Percentiles rank a stretch among this genome's conserved stretches.
These are phyloP conservation scores for Nomada flava DNA, from an alignment of 2,888 invertebrate species.

Conservation along the genomic window DNA sequence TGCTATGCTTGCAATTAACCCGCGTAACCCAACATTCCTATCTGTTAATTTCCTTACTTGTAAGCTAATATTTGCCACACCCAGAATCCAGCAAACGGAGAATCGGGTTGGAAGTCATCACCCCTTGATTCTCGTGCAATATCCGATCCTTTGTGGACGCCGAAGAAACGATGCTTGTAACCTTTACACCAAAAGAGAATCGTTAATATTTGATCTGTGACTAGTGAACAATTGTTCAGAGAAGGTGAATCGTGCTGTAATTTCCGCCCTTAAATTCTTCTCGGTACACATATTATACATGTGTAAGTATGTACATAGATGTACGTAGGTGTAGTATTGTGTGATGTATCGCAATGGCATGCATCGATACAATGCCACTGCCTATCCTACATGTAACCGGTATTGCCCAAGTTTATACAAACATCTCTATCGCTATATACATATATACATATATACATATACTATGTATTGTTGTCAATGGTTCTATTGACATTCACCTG, in stretches of 20 bases:
- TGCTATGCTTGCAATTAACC: not conserved
- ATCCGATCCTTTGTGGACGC: not conserved
- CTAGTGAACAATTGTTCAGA: not conserved
- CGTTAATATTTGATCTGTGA: conserved; percentile 8
- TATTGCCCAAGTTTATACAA: conserved; percentile 7
- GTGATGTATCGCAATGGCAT: not conserved
- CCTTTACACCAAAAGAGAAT: not conserved
- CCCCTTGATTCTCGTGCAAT: not conserved
- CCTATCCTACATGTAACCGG: not conserved
- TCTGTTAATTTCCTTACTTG: conserved; percentile 18
- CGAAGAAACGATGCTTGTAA: not conserved
- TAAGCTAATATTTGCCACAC: conserved; percentile 21
- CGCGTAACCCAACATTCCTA: not conserved
- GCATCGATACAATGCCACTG: not conserved
- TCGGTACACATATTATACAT: not conserved
- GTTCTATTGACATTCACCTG: conserved; percentile 37
- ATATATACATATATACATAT: not conserved
- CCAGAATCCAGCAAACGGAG: not conserved
- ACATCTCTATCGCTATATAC: not conserved
- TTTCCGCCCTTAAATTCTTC: conserved; percentile 19
- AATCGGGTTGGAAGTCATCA: conserved; percentile 26
- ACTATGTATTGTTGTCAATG: conserved; percentile 7
- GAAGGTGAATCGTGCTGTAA: not conserved
- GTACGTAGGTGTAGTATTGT: not conserved
- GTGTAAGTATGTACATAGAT: not conserved